Evolutionary conservation across 2,797 vertebrate species (phyloP), one percentile per base, ranked within the genome.

Genomic region (Bovichtus diacanthus): DNA sequence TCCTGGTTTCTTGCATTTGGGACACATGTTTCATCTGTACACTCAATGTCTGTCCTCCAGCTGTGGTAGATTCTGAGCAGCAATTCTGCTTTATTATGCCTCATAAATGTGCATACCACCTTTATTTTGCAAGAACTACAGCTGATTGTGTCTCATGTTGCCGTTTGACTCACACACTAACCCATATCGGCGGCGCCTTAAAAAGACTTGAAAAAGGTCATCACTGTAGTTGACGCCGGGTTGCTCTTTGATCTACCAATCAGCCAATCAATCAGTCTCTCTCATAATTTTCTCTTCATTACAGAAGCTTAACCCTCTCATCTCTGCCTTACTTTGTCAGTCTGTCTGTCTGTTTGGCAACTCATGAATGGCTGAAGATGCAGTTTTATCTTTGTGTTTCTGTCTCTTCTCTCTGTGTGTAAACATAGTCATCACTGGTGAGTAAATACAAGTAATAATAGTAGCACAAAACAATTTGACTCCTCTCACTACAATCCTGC

Each of bases 401-500:
- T 96, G 93, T 94, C 89, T 95, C 90, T 94, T 93, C 90, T 95
- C 86, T 95, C 86, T 92, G 91, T 94, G 88, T 95, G 83, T 94
- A 85, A 91, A 92, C 93, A 94, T 95, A 93, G 92, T 90, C 94
- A 90, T 94, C 92, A 70, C 82, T 91, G 94, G 95, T 96, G 92
- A 96, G 95, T 95, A 95, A 91, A 89, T 68, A 54, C 83, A 78
- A 87, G 76, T 49, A 67, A 79, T 25, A 61, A 73, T 38, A 70
- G 70, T 29, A 63, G 71, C 69, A 83, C 73, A 70, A 78, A 69
- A 31, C 51, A 70, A 80, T 59, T 68, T 80, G 65, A 87, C 62
- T 75, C 85, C 82, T 78, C 50, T 79, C 55, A 85, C 74, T 43
- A 38, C 68, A 79, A 56, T 59, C 74, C 76, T 56, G 36, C 66